Percentiles rank a stretch among this genome's conserved stretches.
phyloP scores from a whole-genome alignment of 1,140 invertebrate genomes.

The Cheumatopsyche charites region DNA sequence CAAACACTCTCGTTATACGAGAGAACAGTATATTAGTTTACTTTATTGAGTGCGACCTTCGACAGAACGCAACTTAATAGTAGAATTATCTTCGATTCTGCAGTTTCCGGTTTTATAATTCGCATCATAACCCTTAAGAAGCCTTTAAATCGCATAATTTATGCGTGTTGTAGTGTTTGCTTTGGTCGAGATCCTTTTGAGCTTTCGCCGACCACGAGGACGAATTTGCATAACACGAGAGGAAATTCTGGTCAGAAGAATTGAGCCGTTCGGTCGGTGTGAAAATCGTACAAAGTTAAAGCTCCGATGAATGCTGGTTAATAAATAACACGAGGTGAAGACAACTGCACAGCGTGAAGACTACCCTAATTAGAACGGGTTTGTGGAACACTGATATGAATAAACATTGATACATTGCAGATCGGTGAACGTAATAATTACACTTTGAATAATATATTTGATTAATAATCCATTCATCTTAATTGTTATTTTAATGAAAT shows the following conservation, averaged over 20 bases:
- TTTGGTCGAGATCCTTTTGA: neutral
- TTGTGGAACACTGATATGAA: neutral
- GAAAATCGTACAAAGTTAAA: neutral
- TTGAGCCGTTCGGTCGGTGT: neutral
- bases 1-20: neutral
- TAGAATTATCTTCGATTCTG: neutral
- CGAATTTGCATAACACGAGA: constrained; percentile 26
- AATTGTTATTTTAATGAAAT: too few relatives aligned
- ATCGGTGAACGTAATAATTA: too few relatives aligned
- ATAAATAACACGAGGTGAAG: constrained; percentile 19
- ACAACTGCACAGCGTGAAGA: constrained; percentile 25
- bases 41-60: neutral
- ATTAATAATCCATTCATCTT: too few relatives aligned
- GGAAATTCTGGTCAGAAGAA: neutral
- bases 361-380: constrained; percentile 25
- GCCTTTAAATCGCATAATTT: too few relatives aligned
- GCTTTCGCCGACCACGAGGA: neutral
- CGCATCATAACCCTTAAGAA: neutral
- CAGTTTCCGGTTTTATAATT: constrained; percentile 15
- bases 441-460: too few relatives aligned
- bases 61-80: constrained; percentile 3
- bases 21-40: neutral
- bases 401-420: neutral
- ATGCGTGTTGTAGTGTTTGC: neutral
- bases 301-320: neutral